Evolutionary conservation across 2,113 vertebrate genomes (phyloP), one percentile per base, ranked within the genome.

Genomic region (Pundamilia nyererei): DNA sequence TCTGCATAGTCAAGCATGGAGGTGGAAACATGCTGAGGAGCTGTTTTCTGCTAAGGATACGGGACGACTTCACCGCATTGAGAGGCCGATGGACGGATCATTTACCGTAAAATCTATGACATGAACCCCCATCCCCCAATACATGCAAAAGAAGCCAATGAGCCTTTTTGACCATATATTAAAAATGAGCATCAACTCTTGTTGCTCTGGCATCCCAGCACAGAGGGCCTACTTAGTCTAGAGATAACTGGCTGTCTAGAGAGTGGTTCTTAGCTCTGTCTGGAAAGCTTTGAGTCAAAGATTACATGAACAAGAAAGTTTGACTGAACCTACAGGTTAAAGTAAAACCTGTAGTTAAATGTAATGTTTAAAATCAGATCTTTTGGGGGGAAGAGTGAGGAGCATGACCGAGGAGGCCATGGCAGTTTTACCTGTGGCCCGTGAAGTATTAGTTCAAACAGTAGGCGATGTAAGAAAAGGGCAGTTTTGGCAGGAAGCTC

Each of bases 401-500:
- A 54, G 29, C 35, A 24, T 13, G 62, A 77, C 79, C 19, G n/a
- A 49, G 26, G 47, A 80, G 42, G 35, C 29, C 51, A 1, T 17
- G 29, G 81, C 86, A 29, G 68, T 80, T 35, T 19, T 62, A 55
- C 53, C 45, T 77, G 86, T 86, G 89, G 75, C 85, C 80, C 3
- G 2, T 58, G 8, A 35, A 54, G 24, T 72, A 62, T 81, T 92
- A 85, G 84, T 87, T 85, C 65, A 75, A 62, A 82, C 84, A 65
- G 87, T 6, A 38, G 85, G 72, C 54, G 79, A 29, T n/a, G 2
- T 12, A 77, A 72, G 49, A 81, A 29, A 60, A 53, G 31, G 79
- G 82, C 81, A 65, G 77, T 86, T 79, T 87, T 92, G 87, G 89
- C 86, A 68, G 68, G 14, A 33, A 55, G 45, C 26, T 79, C 58